Percentiles rank a stretch among this genome's conserved stretches.
phyloP scores from a whole-genome alignment of 1,140 invertebrate species.

The Leptoteleia sp. region DNA sequence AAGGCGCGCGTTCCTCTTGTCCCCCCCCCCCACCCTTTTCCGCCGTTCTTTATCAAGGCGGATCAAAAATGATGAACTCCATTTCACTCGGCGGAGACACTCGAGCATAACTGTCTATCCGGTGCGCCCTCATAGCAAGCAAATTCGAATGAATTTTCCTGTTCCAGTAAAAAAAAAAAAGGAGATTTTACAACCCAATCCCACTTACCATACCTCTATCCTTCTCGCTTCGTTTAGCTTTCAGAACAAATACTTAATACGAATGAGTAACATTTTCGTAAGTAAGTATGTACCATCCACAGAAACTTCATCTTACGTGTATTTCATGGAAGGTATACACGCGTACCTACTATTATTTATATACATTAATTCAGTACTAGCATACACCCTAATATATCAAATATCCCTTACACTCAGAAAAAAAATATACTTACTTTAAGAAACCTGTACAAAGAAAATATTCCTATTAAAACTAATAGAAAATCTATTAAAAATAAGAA shows the following conservation, averaged over 20 bases:
- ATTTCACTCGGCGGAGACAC: constrained; percentile 56
- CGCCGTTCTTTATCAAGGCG: constrained; percentile 12
- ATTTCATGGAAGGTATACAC: no score
- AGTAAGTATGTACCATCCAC: constrained; percentile 78
- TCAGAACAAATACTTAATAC: constrained; percentile 81
- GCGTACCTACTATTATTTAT: no score
- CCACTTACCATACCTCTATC: constrained; percentile 65
- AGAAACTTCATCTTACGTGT: constrained; percentile 73
- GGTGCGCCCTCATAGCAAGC: constrained; percentile 66
- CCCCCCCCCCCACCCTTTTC: background rate
- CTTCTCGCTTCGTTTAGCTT: constrained; percentile 74
- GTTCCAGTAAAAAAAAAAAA: constrained; percentile 65
- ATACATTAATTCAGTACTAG: no score
- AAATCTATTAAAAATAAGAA: no score
- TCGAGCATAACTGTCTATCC: constrained; percentile 68
- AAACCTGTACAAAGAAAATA: no score
- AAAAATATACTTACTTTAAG: no score
- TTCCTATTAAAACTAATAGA: no score
- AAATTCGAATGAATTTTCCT: constrained; percentile 75
- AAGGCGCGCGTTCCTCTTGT: no score
- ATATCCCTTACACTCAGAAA: no score
- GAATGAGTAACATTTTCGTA: constrained; percentile 79
- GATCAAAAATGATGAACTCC: constrained; percentile 62
- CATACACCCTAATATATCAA: no score
- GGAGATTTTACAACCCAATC: constrained; percentile 72